phyloP scores from a whole-genome alignment of 2,113 vertebrate species.

The Poeciliopsis prolifica region DNA sequence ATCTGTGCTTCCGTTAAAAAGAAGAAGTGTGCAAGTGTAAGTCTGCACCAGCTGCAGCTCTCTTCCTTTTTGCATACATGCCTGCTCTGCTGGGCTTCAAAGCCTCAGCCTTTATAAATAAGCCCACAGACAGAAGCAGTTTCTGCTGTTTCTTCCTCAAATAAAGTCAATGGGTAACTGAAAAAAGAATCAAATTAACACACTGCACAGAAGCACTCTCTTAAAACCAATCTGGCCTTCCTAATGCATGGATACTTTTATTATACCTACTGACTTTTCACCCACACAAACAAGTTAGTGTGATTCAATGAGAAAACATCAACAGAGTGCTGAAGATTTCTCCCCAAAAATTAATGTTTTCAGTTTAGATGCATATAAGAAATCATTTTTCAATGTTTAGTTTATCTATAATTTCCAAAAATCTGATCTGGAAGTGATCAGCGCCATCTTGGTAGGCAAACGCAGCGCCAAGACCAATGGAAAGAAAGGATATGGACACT shows the following conservation, averaged over 20 bases:
- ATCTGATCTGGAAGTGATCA: too few species aligned
- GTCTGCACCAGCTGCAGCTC: slow-evolving; percentile 29
- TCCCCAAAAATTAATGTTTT: background rate
- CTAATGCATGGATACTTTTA: background rate
- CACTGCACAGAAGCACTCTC: background rate
- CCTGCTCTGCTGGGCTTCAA: slow-evolving; percentile 30
- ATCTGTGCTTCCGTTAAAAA: background rate
- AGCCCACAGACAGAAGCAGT: background rate
- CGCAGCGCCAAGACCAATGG: too few species aligned
- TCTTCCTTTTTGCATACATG: slow-evolving; percentile 31
- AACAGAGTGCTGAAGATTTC: too few species aligned
- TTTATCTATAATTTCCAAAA: too few species aligned
- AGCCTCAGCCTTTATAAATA: slow-evolving; percentile 24
- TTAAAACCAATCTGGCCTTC: background rate
- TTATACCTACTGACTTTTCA: background rate
- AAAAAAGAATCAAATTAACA: background rate
- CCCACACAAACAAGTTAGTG: too few species aligned
- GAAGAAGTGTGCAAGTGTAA: background rate
- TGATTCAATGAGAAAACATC: too few species aligned
- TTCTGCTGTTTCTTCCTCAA: background rate
- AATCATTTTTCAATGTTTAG: too few species aligned
- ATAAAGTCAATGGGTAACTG: background rate
- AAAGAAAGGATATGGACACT: too few species aligned
- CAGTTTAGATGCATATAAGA: background rate
- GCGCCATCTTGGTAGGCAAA: too few species aligned